A percentile compares a stretch with the other conserved stretches of the same genome.
phyloP scores from a whole-genome alignment of 2,888 invertebrate species.

The Agrypnus murinus region DNA sequence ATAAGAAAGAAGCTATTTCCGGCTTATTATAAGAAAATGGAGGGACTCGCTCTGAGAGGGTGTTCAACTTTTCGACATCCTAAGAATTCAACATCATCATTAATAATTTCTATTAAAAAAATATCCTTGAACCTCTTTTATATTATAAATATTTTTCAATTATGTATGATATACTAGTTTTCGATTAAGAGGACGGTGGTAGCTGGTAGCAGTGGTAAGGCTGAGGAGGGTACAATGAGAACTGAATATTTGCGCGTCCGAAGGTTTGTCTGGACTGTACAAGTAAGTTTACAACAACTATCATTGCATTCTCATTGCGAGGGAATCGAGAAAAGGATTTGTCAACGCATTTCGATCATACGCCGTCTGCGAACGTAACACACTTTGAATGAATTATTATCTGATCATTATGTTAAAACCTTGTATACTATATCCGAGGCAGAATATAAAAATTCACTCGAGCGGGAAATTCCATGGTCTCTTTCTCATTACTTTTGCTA shows the following conservation, averaged over 20 bases:
- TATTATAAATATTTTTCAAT: too few relatives aligned
- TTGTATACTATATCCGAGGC: neutral
- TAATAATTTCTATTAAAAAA: conserved; percentile 12
- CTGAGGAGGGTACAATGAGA: neutral
- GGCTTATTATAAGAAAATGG: neutral
- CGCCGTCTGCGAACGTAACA: conserved; percentile 29
- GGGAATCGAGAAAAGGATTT: conserved; percentile 3
- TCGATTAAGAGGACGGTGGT: too few relatives aligned
- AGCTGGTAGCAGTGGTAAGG: too few relatives aligned
- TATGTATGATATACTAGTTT: neutral
- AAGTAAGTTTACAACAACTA: too few relatives aligned
- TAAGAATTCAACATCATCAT: conserved; percentile 2
- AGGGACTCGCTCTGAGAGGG: too few relatives aligned
- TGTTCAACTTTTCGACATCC: conserved; percentile 1
- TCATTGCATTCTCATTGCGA: conserved; percentile 5
- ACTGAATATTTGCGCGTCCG: conserved; percentile 18
- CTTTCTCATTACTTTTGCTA: too few relatives aligned
- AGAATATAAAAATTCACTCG: conserved; percentile 2
- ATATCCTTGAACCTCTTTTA: conserved; percentile 4
- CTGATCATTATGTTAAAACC: conserved; percentile 6
- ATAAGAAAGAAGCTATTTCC: conserved; percentile 16
- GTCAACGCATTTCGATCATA: conserved; percentile 29
- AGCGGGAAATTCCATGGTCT: conserved; percentile 12
- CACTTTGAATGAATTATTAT: conserved; percentile 29
- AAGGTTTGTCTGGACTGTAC: conserved; percentile 23